These are phyloP conservation scores for Pan troglodytes DNA, from an alignment of 2,113 vertebrate species.

Conservation along the genomic window NHGRI_mPanTro3-v2.1_pri NC_072398.2:144976001-144976500, in stretches of 20 bases:
- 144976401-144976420: not conserved
- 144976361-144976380: constrained; percentile 17
- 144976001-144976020: not conserved
- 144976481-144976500: constrained; percentile 6
- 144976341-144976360: constrained; percentile 4
- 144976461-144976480: constrained; percentile 11
- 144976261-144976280: constrained; percentile 29
- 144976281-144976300: not conserved
- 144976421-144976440: not conserved
- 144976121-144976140: not conserved
- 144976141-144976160: not conserved
- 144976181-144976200: not conserved
- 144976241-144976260: not conserved
- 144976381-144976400: not conserved
- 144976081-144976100: not conserved
- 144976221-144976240: not conserved
- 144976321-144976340: not conserved
- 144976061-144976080: not conserved
- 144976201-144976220: not conserved
- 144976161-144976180: not conserved
- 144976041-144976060: constrained; percentile 21
- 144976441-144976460: not conserved
- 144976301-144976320: constrained; percentile 1
- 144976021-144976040: not conserved
- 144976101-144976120: not conserved